These are phyloP conservation scores for Suricata suricatta DNA, from an alignment of 2,113 vertebrate genomes.

Conservation along the genomic window DNA sequence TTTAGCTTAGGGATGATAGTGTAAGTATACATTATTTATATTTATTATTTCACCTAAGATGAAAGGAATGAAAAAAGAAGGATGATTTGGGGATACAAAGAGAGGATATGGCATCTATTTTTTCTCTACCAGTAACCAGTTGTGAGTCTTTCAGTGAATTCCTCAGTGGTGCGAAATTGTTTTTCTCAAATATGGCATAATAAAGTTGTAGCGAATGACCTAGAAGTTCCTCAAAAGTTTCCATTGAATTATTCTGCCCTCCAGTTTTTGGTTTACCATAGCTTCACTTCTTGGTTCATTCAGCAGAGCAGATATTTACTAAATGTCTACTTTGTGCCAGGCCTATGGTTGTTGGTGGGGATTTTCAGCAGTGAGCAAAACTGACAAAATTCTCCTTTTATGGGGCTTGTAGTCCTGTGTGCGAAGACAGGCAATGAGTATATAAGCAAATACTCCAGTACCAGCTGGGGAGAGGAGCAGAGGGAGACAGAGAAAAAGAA, in stretches of 20 bases:
- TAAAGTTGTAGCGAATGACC: background rate
- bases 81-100: background rate
- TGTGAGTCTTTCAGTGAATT: background rate
- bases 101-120: background rate
- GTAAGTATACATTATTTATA: background rate
- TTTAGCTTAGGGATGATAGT: conserved; percentile 15
- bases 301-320: background rate
- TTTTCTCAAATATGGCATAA: conserved; percentile 29
- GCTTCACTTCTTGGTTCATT: background rate
- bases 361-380: background rate
- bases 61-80: background rate
- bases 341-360: background rate
- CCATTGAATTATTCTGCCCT: background rate
- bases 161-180: background rate
- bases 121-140: background rate
- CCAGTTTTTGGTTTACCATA: background rate
- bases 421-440: background rate
- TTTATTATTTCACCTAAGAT: conserved; percentile 19
- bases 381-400: background rate
- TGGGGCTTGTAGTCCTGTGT: background rate
- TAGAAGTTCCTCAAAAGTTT: background rate
- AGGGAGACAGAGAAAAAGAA: no score
- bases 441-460: background rate
- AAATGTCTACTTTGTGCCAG: background rate
- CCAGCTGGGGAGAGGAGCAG: no score